Percentiles rank a stretch among this genome's conserved stretches.
Evolutionary conservation across 30 jellyfish, hydroid and myxozoan genomes (phyloP).

Genomic region (Hydra vulgaris): DNA sequence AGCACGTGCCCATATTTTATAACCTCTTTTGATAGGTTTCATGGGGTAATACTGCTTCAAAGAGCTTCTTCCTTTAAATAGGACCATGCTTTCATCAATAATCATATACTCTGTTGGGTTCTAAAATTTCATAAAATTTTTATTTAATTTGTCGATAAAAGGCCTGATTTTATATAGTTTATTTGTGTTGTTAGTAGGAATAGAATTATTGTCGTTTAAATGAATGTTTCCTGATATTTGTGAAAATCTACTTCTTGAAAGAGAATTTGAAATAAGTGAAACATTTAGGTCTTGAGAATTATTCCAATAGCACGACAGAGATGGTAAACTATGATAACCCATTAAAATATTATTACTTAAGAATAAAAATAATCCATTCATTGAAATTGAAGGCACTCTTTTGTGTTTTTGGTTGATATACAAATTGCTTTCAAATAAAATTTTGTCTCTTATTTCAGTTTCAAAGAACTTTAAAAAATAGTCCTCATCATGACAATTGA

Average conservation of each 20-base stretch:
- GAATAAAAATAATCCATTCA: slow-evolving; percentile 37
- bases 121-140: slow-evolving; percentile 36
- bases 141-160: slow-evolving; percentile 39
- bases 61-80: too few relatives aligned
- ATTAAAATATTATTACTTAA: slow-evolving; percentile 41
- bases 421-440: slow-evolving; percentile 34
- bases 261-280: slow-evolving; percentile 31
- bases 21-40: too few relatives aligned
- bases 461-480: slow-evolving; percentile 33
- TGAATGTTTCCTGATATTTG: slow-evolving; percentile 23
- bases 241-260: slow-evolving; percentile 33
- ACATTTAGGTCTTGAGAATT: too few relatives aligned
- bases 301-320: slow-evolving; percentile 28
- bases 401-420: slow-evolving; percentile 25
- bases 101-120: slow-evolving; percentile 6
- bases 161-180: slow-evolving; percentile 51
- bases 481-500: slow-evolving; percentile 30
- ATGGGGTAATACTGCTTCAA: too few relatives aligned
- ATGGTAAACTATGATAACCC: slow-evolving; percentile 61
- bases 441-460: slow-evolving; percentile 14
- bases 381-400: slow-evolving; percentile 6
- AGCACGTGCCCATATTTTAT: too few relatives aligned
- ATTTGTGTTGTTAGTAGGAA: slow-evolving; percentile 46
- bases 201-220: too few relatives aligned
- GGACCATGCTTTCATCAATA: slow-evolving; percentile 66